These are phyloP conservation scores for Macropus fuliginosus DNA, from an alignment of 2,797 vertebrate genomes.

Conservation along the genomic window DNA sequence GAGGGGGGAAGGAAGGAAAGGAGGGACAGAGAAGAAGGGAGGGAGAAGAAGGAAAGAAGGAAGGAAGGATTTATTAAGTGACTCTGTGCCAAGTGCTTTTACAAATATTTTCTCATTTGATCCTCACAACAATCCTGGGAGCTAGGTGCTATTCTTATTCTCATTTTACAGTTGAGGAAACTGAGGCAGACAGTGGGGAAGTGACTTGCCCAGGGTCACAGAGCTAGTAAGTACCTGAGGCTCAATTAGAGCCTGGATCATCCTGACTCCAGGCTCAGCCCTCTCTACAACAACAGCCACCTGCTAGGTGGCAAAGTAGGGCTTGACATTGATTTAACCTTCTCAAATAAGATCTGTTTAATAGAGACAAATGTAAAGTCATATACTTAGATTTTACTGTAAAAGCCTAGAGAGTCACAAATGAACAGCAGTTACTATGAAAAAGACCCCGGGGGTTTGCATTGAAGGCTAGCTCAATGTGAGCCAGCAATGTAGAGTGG, in stretches of 20 bases:
- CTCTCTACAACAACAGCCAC: background rate
- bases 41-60: too few relatives aligned
- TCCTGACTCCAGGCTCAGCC: background rate
- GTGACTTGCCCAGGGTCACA: background rate
- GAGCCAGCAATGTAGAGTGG: too few relatives aligned
- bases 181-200: background rate
- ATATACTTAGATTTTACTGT: background rate
- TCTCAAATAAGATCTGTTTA: background rate
- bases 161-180: background rate
- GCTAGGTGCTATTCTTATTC: too few relatives aligned
- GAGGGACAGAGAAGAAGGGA: background rate
- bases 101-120: background rate
- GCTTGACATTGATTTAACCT: background rate
- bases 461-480: background rate
- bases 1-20: background rate
- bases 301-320: background rate
- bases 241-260: background rate
- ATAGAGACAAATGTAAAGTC: background rate
- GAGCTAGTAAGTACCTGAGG: background rate
- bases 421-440: background rate
- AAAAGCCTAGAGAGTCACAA: background rate
- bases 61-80: background rate
- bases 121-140: background rate
- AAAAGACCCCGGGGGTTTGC: background rate
- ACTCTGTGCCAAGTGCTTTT: background rate